A percentile compares a stretch with the other conserved stretches of the same genome.
Conservation (phyloP, 2,797 vertebrate species). For the Pagetopsis macropterus region DNA sequence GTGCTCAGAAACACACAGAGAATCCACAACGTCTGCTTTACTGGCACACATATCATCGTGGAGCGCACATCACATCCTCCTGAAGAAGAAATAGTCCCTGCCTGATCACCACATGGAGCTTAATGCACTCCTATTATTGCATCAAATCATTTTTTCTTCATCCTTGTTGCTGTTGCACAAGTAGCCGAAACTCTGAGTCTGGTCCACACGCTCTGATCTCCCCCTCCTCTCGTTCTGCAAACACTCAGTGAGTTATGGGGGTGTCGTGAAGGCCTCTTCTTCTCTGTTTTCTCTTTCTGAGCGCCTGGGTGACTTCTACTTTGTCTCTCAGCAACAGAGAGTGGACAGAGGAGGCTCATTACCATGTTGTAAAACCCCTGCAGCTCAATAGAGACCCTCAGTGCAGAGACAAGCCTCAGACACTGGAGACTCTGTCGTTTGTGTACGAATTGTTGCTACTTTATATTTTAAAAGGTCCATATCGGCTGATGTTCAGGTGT, state of each 20-base stretch:
- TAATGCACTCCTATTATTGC: neutral
- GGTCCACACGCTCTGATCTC: neutral
- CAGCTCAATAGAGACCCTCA: constrained; percentile 47
- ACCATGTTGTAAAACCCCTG: constrained; percentile 76
- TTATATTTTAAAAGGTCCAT: too few species aligned
- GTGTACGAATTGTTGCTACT: neutral
- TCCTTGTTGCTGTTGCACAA: neutral
- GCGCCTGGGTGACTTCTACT: constrained; percentile 73
- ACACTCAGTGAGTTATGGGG: constrained; percentile 71
- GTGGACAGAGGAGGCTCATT: constrained; percentile 75
- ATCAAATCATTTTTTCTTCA: neutral
- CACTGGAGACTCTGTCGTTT: neutral
- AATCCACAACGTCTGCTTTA: constrained; percentile 36
- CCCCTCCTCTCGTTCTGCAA: constrained; percentile 2
- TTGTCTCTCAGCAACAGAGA: constrained; percentile 82
- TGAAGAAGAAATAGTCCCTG: neutral
- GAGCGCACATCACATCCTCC: constrained; percentile 2
- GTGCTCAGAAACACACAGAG: constrained; percentile 42
- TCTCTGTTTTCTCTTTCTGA: constrained; percentile 32
- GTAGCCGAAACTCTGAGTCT: neutral
- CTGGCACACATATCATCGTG: constrained; percentile 37
- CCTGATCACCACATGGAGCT: neutral
- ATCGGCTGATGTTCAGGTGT: too few species aligned
- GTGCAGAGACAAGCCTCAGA: constrained; percentile 16
- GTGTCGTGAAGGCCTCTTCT: constrained; percentile 55